phyloP scores from a whole-genome alignment of 2,888 invertebrate species.

The Eupithecia exiguata region DNA sequence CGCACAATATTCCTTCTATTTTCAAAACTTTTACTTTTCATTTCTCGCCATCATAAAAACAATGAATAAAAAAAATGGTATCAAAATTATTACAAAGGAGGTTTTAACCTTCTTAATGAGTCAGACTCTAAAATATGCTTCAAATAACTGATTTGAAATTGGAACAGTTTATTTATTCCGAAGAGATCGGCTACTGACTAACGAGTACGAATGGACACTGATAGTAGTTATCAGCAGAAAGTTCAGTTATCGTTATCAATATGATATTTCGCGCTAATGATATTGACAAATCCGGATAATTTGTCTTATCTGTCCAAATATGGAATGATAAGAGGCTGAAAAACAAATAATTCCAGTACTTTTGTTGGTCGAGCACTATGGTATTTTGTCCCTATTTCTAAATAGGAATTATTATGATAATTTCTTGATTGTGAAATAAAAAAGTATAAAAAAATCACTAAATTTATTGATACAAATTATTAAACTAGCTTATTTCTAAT shows the following conservation, averaged over 20 bases:
- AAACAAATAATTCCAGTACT: background rate
- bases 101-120: background rate
- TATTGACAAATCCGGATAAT: constrained; percentile 21
- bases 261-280: constrained; percentile 29
- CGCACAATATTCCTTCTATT: background rate
- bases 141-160: constrained; percentile 16
- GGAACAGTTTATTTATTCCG: constrained; percentile 23
- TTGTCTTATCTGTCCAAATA: background rate
- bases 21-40: background rate
- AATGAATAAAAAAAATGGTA: background rate
- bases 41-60: background rate
- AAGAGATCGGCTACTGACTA: constrained; percentile 31
- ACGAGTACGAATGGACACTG: constrained; percentile 31
- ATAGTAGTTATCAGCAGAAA: constrained; percentile 40
- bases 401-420: background rate
- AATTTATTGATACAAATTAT: background rate
- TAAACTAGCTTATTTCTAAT: background rate
- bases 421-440: background rate
- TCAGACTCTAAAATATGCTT: background rate
- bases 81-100: constrained; percentile 10
- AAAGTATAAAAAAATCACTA: background rate
- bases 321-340: background rate
- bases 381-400: background rate
- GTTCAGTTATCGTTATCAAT: constrained; percentile 40
- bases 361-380: background rate